A percentile compares a stretch with the other conserved stretches of the same genome.
Conservation (phyloP, 2,888 invertebrate genomes). For the Tenodera sinensis region DNA sequence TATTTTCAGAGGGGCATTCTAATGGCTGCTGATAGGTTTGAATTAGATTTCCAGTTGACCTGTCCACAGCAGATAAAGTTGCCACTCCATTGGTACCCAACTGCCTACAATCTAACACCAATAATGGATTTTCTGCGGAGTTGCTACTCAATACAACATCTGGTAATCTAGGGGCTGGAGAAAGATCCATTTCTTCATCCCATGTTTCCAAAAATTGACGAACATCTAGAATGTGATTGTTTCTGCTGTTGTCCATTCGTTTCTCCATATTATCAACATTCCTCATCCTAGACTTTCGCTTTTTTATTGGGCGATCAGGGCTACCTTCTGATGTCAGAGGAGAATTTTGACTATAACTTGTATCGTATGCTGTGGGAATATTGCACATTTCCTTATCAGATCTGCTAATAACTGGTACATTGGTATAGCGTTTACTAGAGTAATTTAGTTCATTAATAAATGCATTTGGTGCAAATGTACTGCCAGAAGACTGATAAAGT, state of each 20-base stretch:
- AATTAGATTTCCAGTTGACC: not conserved
- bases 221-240: constrained; percentile 44
- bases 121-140: constrained; percentile 34
- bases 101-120: constrained; percentile 35
- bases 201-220: constrained; percentile 45
- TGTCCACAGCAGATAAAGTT: constrained; percentile 3
- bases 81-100: not conserved
- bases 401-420: not conserved
- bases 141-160: constrained; percentile 34
- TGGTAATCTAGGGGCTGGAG: constrained; percentile 35
- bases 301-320: not conserved
- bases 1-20: not conserved
- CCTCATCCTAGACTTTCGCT: not conserved
- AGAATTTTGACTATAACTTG: not conserved
- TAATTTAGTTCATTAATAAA: not conserved
- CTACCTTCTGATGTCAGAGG: not conserved
- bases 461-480: not conserved
- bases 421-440: not conserved
- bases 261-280: not conserved
- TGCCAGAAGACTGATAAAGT: not conserved
- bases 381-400: not conserved
- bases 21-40: not conserved
- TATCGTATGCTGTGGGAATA: not conserved
- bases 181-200: constrained; percentile 45
- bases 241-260: not conserved